phyloP scores from a whole-genome alignment of 2,113 vertebrate genomes.

The Anoura caudifer region DNA sequence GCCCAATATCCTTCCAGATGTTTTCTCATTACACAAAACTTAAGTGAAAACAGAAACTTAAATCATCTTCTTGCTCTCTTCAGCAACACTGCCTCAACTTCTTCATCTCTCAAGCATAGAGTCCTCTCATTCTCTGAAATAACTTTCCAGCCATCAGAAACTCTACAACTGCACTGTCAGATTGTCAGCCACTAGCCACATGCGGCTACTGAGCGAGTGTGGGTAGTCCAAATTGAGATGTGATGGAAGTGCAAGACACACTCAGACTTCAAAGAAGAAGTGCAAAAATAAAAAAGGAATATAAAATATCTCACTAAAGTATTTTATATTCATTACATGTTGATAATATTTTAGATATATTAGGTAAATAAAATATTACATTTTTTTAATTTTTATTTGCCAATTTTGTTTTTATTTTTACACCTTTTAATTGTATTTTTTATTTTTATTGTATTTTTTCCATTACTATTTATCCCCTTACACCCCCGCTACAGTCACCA shows the following conservation, averaged over 20 bases:
- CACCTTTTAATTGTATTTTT: too few relatives aligned
- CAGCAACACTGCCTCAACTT: neutral
- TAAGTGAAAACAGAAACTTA: neutral
- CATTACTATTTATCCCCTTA: too few relatives aligned
- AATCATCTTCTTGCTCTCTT: neutral
- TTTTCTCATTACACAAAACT: neutral
- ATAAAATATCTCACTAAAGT: neutral
- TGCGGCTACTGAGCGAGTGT: neutral
- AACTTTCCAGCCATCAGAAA: neutral
- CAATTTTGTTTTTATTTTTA: too few relatives aligned
- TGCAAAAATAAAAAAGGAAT: neutral
- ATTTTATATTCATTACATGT: neutral
- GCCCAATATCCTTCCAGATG: neutral
- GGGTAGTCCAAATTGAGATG: neutral
- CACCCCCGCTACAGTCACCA: too few relatives aligned
- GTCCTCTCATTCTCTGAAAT: neutral
- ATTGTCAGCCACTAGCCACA: neutral
- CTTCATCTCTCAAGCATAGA: neutral
- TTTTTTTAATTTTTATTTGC: neutral
- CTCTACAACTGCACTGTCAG: neutral
- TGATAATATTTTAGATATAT: neutral
- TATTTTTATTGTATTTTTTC: too few relatives aligned
- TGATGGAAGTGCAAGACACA: neutral
- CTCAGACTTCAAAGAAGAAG: neutral
- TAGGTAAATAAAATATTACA: neutral